Base-by-base conservation (phyloP, 2,797 vertebrate species). In the Parauchenoglanis ngamensis region DNA sequence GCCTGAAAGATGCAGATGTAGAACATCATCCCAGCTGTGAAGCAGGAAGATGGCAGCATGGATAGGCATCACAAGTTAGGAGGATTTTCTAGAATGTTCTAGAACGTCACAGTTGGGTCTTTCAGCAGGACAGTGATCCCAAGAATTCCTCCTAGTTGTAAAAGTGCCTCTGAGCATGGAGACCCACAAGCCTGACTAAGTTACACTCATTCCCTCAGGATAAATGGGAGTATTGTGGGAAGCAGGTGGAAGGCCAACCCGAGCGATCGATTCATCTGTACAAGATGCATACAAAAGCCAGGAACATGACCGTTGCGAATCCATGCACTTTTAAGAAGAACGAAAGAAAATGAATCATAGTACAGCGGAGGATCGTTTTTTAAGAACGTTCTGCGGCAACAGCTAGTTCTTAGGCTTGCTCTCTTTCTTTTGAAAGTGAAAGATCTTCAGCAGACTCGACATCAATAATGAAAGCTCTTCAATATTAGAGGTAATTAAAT, bases 401-500 rank as follows among this genome's bases (percentile, higher is more conserved):
- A 12, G 75, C 15, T 12, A 23, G 5, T 73, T 84, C 52, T 73
- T n/a, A 5, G 23, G 11, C 67, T 15, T 40, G 65, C 25, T 7
- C 44, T 25, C 11, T 23, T 80, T 13, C 19, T 59, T 15, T 61
- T 44, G 1, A 80, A 59, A 44, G 28, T 44, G 21, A 49, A 21
- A 23, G 44, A 11, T 63, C 84, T 63, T 63, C 72, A 81, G 59
- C 79, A 63, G 35, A 10, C n/a, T 63, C 40, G 28, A 23, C 23
- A 15, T 63, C 59, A 46, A 4, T 80, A 86, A 80, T 80, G 13
- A 86, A 68, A 63, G 10, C 25, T 63, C 57, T 81, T 44, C 57
- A 8, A 46, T 63, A 65, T 81, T 81, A 63, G 79, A 63, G 79
- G 63, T n/a, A 44, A 63, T 81, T 63, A 63, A 46, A 63, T 63